These are phyloP conservation scores for Dicentrarchus labrax DNA, from an alignment of 2,113 vertebrate species.

Conservation along the genomic window DNA sequence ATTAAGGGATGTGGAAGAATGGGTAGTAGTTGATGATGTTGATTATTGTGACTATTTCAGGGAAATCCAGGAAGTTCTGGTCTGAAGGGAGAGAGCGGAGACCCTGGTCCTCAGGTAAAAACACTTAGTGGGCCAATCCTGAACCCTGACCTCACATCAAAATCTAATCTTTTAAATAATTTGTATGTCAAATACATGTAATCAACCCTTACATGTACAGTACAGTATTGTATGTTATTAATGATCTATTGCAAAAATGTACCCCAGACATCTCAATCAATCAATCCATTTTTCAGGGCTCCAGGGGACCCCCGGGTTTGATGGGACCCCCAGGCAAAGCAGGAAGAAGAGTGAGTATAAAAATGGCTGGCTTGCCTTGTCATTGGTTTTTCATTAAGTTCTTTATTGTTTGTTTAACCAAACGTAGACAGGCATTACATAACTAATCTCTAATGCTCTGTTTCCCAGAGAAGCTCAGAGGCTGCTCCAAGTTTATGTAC, in stretches of 20 bases:
- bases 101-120: slow-evolving; percentile 94
- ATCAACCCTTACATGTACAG: background rate
- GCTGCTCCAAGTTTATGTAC: background rate
- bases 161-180: background rate
- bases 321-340: slow-evolving; percentile 91
- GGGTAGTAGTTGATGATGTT: background rate
- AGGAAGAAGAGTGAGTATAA: slow-evolving; percentile 93
- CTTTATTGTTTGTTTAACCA: background rate
- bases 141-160: background rate
- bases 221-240: background rate
- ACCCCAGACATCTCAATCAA: background rate
- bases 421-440: background rate
- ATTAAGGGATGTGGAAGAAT: rapidly evolving
- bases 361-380: rapidly evolving
- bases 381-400: background rate
- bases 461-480: background rate
- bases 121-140: background rate
- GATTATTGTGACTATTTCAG: slow-evolving; percentile 77
- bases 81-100: slow-evolving; percentile 95
- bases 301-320: slow-evolving; percentile 92
- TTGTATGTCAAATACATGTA: background rate
- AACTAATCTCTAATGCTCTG: background rate
- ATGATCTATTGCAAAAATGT: background rate
- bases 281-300: slow-evolving; percentile 84
- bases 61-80: slow-evolving; percentile 91